Base-by-base conservation (phyloP, 1,140 invertebrate species). In the Dreissena rostriformis region DNA sequence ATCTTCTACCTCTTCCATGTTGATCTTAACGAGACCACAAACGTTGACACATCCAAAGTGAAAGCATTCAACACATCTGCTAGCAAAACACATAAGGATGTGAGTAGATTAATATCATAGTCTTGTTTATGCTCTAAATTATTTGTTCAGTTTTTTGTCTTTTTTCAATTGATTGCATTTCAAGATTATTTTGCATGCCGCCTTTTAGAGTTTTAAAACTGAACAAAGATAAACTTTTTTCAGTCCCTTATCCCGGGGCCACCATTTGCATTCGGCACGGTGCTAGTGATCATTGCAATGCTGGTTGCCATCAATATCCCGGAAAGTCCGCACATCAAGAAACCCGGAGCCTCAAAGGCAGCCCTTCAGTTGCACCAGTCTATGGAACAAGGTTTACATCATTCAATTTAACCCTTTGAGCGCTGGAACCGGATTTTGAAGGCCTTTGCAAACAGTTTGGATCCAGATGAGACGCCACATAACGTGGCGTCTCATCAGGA, bases 1-100 rank as follows among this genome's bases (percentile, higher is more conserved):
- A 98, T 99, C 88, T 99, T 99, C 94, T 99, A 98, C 94, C 94
- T 99, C 87, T 99, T 99, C 94, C 97, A 99, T 93, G 98, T 99
- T 79, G 98, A 99, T 95, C 95, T 99, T 84, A 98, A 98, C 93
- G 87, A 82, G 84, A 84, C 67, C 19, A 76, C 61, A 72, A 75
- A 86, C 24, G 17, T 72, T 28, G 49, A 26, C 49, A 71, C 63
- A 53, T 8, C 79, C 28, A 67, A 81, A 24, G 17, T 24, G 22
- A 61, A 61, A 61, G 6, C 17, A 24, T 12, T 61, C 17, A 61
- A 61, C 12, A 12, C 17, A 24, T 61, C 57, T 19, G 57, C 57
- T n/a, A n/a, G 17, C 57, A 2, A n/a, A 4, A 19, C 57, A n/a
- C 57, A 61, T 11, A 61, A 61, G 22, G 57, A 61, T 61, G 57